Evolutionary conservation across 2,113 vertebrate species (phyloP).

Genomic region (Epinephelus moara): DNA sequence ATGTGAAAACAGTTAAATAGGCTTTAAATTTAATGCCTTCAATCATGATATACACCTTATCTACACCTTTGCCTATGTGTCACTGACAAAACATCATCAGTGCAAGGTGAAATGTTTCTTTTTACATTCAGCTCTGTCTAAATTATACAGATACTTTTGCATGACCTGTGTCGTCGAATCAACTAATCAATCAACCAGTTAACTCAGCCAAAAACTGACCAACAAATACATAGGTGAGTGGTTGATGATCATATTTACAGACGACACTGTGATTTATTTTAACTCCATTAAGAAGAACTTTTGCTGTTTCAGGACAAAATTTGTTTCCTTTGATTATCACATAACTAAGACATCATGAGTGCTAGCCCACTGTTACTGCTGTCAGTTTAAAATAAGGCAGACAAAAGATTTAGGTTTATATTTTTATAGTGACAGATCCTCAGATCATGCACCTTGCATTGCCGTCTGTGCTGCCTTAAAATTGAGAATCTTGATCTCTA

Average conservation of each 20-base stretch:
- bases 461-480: background rate
- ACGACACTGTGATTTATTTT: background rate
- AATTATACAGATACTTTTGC: background rate
- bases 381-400: background rate
- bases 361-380: background rate
- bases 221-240: background rate
- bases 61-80: background rate
- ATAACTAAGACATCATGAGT: no score
- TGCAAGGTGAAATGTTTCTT: background rate
- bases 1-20: background rate
- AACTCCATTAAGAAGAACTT: background rate
- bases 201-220: background rate
- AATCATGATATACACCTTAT: background rate
- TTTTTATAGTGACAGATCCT: background rate
- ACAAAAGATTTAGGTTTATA: background rate
- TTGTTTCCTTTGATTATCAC: background rate
- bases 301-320: background rate
- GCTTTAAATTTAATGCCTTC: background rate
- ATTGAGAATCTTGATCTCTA: background rate
- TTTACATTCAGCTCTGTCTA: background rate
- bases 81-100: background rate
- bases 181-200: background rate
- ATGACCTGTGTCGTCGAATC: background rate
- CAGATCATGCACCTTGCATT: background rate
- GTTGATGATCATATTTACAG: background rate